Evolutionary conservation across 2,113 vertebrate genomes (phyloP).

Genomic region (Mesitornis unicolor): DNA sequence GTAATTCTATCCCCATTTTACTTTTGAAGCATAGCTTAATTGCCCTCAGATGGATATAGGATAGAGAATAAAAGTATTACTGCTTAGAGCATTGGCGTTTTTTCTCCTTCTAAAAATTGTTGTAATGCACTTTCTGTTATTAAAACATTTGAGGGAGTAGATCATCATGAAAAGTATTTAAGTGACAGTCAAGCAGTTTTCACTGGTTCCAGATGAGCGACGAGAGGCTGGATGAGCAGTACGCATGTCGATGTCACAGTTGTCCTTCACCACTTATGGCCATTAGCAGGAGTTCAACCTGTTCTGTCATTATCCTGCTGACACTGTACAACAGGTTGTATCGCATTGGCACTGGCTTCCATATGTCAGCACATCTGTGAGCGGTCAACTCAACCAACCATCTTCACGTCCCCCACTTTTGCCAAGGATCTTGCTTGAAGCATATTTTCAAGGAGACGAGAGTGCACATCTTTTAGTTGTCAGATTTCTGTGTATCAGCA

Average conservation of each 20-base stretch:
- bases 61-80: not conserved
- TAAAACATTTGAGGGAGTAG: not conserved
- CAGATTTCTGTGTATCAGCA: conserved; percentile 58
- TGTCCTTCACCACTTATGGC: conserved; percentile 69
- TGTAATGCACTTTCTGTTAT: not conserved
- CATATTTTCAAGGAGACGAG: conserved; percentile 72
- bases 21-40: not conserved
- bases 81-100: not conserved
- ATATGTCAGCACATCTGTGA: conserved; percentile 88
- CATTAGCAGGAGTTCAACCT: conserved; percentile 73
- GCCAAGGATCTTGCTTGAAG: conserved; percentile 75
- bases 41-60: not conserved
- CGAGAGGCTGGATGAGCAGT: not conserved
- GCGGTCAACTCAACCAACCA: conserved; percentile 71
- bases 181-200: not conserved
- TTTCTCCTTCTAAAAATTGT: not conserved
- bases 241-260: conserved; percentile 48
- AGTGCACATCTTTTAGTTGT: conserved; percentile 72
- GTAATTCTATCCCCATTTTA: not conserved
- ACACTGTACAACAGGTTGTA: conserved; percentile 87
- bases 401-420: conserved; percentile 72
- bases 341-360: conserved; percentile 76
- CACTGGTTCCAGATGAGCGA: not conserved
- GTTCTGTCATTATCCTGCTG: conserved; percentile 80
- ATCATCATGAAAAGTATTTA: not conserved